Percentiles rank a stretch among this genome's conserved stretches.
Conservation (phyloP, 2,888 invertebrate genomes). For the Amphipoea oculea region DNA sequence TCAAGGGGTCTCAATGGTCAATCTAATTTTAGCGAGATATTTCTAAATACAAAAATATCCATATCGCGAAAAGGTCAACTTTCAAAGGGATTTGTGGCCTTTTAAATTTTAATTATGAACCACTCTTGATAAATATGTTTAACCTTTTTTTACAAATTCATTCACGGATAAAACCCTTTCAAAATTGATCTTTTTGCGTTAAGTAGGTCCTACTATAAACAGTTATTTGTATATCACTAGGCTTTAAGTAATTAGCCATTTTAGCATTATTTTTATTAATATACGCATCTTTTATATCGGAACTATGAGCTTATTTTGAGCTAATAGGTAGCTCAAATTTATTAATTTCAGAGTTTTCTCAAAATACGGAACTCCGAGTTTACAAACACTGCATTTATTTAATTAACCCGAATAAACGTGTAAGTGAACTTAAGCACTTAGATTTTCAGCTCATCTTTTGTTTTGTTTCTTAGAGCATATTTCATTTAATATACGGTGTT, state of each 20-base stretch:
- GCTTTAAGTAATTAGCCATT: background rate
- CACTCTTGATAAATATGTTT: constrained; percentile 1
- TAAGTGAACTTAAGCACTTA: background rate
- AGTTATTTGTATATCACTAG: background rate
- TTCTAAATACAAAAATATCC: background rate
- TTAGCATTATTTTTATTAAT: background rate
- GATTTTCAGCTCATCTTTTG: background rate
- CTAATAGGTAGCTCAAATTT: too few species aligned
- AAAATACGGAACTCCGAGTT: too few species aligned
- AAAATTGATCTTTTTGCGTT: constrained; percentile 14
- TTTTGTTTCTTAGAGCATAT: background rate
- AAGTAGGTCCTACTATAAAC: background rate
- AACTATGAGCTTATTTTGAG: background rate
- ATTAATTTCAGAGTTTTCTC: background rate
- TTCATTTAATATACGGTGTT: background rate
- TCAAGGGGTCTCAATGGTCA: background rate
- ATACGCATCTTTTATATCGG: background rate
- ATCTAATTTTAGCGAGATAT: background rate
- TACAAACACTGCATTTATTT: too few species aligned
- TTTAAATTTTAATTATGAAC: background rate
- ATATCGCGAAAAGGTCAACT: background rate
- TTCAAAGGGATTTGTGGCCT: background rate
- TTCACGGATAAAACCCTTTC: constrained; percentile 9
- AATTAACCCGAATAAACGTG: too few species aligned
- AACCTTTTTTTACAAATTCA: background rate